Base-by-base conservation (phyloP, 2,888 invertebrate species). In the Philopedon plagiatum region DNA sequence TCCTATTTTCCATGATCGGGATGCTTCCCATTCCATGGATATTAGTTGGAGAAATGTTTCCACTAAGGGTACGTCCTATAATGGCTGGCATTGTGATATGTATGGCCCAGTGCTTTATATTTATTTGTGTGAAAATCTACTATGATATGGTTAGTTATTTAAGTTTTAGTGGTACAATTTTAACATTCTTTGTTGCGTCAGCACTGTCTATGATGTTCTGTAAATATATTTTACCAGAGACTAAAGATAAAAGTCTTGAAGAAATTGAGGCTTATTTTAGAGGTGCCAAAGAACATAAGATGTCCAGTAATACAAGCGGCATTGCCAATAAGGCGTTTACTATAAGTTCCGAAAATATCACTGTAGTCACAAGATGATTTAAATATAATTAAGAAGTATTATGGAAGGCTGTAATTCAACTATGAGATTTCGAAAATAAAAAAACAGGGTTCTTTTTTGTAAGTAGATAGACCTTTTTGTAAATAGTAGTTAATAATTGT, bases 1-100 rank as follows among this genome's bases (percentile, higher is more conserved):
- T 93, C 0, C 90, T 90, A 0, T 91, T 91, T 78, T 91, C 91
- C 73, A 93, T 92, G 92, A 87, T 92, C 0, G 93, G 93, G 0
- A 92, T 91, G 83, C 83, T 93, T 0, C 93, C 92, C 21, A 85
- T 93, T 3, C 93, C 93, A 0, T 93, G 92, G 92, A 90, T 93
- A 26, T 90, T 93, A 89, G 92, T 91, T 0, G 92, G 92, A 0
- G 93, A 93, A 79, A 81, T 93, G 46, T 93, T 92, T 78, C 92
- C 92, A 1, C 86, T 92, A 74, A 88, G 89, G 68, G 91, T 91
- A 1, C 86, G 93, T 76, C 91, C 92, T 0, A 88, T 91, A 0
- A 90, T 92, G 88, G 90, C 91, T 0, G 93, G 93, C 0, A 84
- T 92, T 0, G 92, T 92, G 0, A 89, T 92, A 0, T 91, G 92